Evolutionary conservation across 2,888 invertebrate species (phyloP), one percentile per base, ranked within the genome.

Genomic region (Acronicta psi): DNA sequence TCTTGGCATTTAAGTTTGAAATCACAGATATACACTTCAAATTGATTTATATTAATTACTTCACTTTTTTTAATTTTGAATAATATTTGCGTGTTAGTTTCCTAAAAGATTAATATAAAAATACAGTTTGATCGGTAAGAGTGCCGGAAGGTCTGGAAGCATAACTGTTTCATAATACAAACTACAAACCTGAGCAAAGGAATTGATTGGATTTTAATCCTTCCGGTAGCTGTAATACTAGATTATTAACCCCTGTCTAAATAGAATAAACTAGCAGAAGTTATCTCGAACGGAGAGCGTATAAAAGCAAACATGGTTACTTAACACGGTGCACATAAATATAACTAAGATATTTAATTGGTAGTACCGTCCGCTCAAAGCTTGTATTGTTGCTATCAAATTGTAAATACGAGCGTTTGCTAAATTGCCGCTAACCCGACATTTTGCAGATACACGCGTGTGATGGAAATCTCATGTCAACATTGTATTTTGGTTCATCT

Each of bases 291-390:
- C 59, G 69, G 73, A 77, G 71, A 71, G 71, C 78, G 72, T 78
- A 81, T 78, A 73, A 77, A 75, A 76, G 76, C 81, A 77, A 81
- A 83, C 82, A 80, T 63, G 73, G 82, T 82, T 80, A 81, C 81
- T 81, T 81, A 82, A 77, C 79, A 79, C 79, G 64, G 40, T 49
- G 73, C 72, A 80, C 69, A 78, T 79, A 79, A 81, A 84, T 84
- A 83, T 83, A 77, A 82, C 79, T 77, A 79, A 78, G 75, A 81
- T 82, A 82, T 83, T 83, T 86, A 85, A 85, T 84, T 84, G 82
- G 81, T 79, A 73, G 75, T 80, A 68, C 69, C 69, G 78, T 77
- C 74, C 68, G 75, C 51, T 75, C 69, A 70, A 63, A 64, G 61
- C 74, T 69, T 73, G 60, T 69, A 66, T 63, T 76, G 83, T 74